Evolutionary conservation across 1,140 invertebrate species (phyloP), one percentile per base, ranked within the genome.

Genomic region (Temnothorax curvispinosus): DNA sequence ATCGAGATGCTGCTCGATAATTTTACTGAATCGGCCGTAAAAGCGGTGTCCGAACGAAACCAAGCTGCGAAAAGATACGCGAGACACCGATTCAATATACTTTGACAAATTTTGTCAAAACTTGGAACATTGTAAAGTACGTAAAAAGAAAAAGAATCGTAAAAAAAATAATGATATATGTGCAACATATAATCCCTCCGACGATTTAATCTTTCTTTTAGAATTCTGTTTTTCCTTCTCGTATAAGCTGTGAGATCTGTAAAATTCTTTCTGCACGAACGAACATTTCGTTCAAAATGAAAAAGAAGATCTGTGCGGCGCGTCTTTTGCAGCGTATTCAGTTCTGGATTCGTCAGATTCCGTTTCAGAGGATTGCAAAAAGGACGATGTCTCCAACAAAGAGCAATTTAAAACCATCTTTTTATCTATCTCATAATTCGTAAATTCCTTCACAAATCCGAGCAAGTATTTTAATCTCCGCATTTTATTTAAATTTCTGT

Each of bases 401-500:
- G 44, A 72, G 44, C 15, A 50, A 50, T 50, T 18, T 18, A 72
- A 72, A 69, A 15, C n/a, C 41, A 69, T 69, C 21, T 52, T 72
- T 50, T 44, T 35, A 52, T 15, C 15, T 72, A 72, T 72, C 18
- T 72, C 3, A 52, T 50, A 72, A 72, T 52, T 50, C 41, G 44
- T 72, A 21, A 5, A 71, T 27, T 38, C 0, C 52, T 54, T 54
- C 13, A 54, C 4, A 32, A 78, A 84, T 87, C 67, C 56, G 78
- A 50, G 5, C 13, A 13, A 71, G 44, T 47, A 72, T 67, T 52
- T 27, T 69, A 64, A 62, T 54, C 47, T 32, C 1, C 50, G 58
- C 88, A 90, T 90, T 87, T 93, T 90, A 90, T 87, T 93, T 90
- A 90, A 71, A 91, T 56, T 86, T 69, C 52, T 69, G 78, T 81